Conservation (phyloP, 1,140 invertebrate genomes). For the Formica exsecta region DNA sequence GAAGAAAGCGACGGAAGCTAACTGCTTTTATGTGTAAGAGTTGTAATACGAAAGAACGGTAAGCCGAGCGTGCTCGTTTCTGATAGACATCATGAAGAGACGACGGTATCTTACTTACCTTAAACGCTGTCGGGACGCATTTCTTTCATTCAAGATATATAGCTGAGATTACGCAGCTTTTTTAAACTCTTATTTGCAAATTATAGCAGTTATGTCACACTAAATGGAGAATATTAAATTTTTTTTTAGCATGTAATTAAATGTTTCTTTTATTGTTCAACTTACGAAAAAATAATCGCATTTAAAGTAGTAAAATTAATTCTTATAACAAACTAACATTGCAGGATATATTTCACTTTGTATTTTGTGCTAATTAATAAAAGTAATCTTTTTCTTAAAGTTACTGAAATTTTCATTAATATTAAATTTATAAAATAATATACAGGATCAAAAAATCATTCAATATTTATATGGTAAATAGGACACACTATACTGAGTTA, state of each 20-base stretch:
- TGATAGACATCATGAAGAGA: slow-evolving; percentile 52
- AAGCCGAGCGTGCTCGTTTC: slow-evolving; percentile 38
- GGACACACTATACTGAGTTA: too few relatives aligned
- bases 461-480: too few relatives aligned
- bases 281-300: not conserved
- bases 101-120: not conserved
- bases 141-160: slow-evolving; percentile 61
- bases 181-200: slow-evolving; percentile 35
- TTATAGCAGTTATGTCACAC: slow-evolving; percentile 2
- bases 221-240: not conserved
- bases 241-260: not conserved
- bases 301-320: slow-evolving; percentile 4
- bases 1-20: slow-evolving; percentile 26
- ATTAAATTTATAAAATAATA: not conserved
- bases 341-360: not conserved
- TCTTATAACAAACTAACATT: not conserved
- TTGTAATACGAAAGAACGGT: slow-evolving; percentile 43
- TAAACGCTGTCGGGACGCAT: slow-evolving; percentile 19
- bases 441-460: too few relatives aligned
- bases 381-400: too few relatives aligned
- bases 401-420: too few relatives aligned
- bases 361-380: not conserved
- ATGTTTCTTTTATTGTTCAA: not conserved
- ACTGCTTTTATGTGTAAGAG: slow-evolving; percentile 34
- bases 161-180: slow-evolving; percentile 23